phyloP scores from a whole-genome alignment of 2,113 vertebrate species.

The Aviceda subcristata region DNA sequence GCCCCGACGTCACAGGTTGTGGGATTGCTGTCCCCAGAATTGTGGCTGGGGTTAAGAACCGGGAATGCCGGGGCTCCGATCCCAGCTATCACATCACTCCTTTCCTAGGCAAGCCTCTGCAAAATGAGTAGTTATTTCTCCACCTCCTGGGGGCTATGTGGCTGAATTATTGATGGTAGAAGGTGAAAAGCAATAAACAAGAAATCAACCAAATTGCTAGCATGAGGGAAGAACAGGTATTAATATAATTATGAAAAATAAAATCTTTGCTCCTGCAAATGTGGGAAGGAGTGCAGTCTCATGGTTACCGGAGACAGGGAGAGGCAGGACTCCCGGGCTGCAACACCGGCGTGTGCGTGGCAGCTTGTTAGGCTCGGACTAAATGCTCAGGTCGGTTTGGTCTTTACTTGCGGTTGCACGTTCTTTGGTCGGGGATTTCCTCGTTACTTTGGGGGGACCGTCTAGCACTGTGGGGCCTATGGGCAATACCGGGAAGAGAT shows the following conservation, averaged over 20 bases:
- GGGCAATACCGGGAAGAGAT: neutral
- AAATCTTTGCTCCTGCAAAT: neutral
- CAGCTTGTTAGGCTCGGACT: neutral
- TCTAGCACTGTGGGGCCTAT: no score
- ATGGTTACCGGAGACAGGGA: neutral
- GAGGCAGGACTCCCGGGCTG: neutral
- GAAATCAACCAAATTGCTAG: conserved; percentile 40
- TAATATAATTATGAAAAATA: neutral
- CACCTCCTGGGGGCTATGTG: conserved; percentile 16
- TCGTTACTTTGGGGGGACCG: neutral
- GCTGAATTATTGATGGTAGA: conserved; percentile 46
- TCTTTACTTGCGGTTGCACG: neutral
- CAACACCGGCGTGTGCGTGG: rapidly evolving
- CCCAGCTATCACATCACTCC: neutral
- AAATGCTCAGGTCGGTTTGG: rapidly evolving
- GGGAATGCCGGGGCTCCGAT: neutral
- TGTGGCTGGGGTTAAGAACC: neutral
- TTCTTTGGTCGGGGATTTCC: neutral
- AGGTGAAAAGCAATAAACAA: conserved; percentile 57
- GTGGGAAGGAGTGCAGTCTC: neutral
- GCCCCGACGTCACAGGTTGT: neutral
- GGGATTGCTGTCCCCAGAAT: neutral
- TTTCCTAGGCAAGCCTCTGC: neutral
- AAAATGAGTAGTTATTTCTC: neutral
- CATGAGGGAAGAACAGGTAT: conserved; percentile 13